Conservation (phyloP, 1,140 invertebrate species). For the Hylyphantes graminicola region DNA sequence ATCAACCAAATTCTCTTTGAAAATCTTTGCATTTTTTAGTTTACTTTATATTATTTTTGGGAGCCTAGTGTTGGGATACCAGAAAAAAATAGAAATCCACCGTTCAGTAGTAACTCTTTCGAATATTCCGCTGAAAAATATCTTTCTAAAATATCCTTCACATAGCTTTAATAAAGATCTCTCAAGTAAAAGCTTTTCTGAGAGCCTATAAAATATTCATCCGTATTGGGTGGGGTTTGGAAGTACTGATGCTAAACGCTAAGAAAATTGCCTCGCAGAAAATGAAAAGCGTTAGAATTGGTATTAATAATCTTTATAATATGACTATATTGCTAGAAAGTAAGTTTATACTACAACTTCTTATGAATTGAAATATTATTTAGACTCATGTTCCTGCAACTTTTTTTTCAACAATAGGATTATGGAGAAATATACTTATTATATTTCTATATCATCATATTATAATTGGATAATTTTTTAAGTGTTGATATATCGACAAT, state of each 20-base stretch:
- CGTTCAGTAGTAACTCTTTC: constrained; percentile 13
- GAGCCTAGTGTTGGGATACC: background rate
- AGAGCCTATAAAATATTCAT: constrained; percentile 38
- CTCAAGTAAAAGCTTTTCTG: background rate
- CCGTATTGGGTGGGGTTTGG: constrained; percentile 19
- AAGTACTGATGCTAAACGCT: constrained; percentile 26
- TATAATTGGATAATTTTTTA: too few species aligned
- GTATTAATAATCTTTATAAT: too few species aligned
- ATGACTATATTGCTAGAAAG: too few species aligned
- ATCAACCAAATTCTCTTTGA: background rate
- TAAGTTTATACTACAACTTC: too few species aligned
- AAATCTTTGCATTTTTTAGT: background rate
- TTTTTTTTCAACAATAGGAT: too few species aligned
- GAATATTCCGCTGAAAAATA: constrained; percentile 11
- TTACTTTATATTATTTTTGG: background rate
- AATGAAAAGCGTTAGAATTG: too few species aligned
- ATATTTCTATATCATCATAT: too few species aligned
- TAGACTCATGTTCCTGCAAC: too few species aligned
- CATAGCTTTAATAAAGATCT: constrained; percentile 25
- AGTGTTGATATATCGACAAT: too few species aligned
- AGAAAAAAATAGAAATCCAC: constrained; percentile 16
- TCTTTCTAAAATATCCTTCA: constrained; percentile 10
- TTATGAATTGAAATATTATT: too few species aligned
- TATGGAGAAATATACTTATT: too few species aligned
- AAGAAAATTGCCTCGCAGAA: background rate